Evolutionary conservation across 2,888 invertebrate genomes (phyloP), one percentile per base, ranked within the genome.

Genomic region (Exocentrus adspersus): DNA sequence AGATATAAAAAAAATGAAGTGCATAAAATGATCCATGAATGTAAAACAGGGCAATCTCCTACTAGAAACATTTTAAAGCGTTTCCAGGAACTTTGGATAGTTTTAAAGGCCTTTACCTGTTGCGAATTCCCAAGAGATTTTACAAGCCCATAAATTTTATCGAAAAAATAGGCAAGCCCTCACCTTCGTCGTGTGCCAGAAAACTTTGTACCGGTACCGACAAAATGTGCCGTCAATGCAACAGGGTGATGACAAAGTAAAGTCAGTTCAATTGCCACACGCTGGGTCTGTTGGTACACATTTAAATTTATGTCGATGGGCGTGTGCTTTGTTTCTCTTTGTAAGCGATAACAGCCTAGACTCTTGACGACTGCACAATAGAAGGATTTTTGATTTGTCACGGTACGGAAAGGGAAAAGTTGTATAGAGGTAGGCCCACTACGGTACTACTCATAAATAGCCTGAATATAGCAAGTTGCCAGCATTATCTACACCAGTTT

Each of bases 201-300:
- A 17, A 28, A 16, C 51, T 21, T 37, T 17, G 20, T 30, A 28
- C 32, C 14, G 28, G 14, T 50, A 30, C 42, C 48, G 24, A 48
- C 21, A 50, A 60, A n/a, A 52, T 16, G 28, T 43, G 59, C 62
- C 61, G 59, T 63, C 62, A 65, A 63, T 42, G 37, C 3, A 5
- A 37, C 7, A 24, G 7, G 24, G 24, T 24, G 7, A 24, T 24
- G 24, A 48, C 62, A 60, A 60, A 56, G 63, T 59, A 58, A 61
- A 41, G 58, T 51, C 63, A 54, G 60, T 12, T 57, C 46, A 57
- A 68, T 67, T 62, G 69, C 64, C 64, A 41, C 72, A 64, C 62
- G 70, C 70, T 72, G 70, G 58, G 64, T 61, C 64, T 70, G 70
- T 71, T 71, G 71, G 67, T 58, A 69, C 62, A 72, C 71, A 71